Conservation (phyloP, 2,797 vertebrate genomes). For the Microtus agrestis region DNA sequence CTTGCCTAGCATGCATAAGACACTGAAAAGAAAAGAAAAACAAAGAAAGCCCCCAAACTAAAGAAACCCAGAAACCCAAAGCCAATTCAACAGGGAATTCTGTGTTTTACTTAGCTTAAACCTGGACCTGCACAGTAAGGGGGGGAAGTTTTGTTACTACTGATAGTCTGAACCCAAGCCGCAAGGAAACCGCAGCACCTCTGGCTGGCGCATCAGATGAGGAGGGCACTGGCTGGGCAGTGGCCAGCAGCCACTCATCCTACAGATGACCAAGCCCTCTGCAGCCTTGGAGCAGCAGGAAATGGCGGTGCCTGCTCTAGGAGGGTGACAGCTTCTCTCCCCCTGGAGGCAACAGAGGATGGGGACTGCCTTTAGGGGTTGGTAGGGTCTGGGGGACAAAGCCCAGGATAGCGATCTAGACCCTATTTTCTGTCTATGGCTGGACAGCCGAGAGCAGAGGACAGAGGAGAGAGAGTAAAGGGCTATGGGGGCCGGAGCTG, state of each 20-base stretch:
- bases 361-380: background rate
- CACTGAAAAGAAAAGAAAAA: background rate
- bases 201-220: background rate
- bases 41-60: background rate
- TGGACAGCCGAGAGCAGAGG: background rate
- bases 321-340: background rate
- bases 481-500: background rate
- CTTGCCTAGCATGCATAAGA: background rate
- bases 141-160: background rate
- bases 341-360: background rate
- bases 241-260: background rate
- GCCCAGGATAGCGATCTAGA: background rate
- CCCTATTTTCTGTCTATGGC: background rate
- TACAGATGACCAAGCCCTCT: background rate
- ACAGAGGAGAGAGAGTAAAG: background rate
- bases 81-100: background rate
- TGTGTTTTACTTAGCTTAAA: background rate
- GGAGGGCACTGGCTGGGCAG: background rate
- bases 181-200: background rate
- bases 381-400: background rate
- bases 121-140: background rate
- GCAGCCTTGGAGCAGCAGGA: background rate
- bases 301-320: background rate
- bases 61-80: background rate
- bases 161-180: background rate